Evolutionary conservation across 2,888 invertebrate species (phyloP), one percentile per base, ranked within the genome.

Genomic region (Eupithecia inturbata): DNA sequence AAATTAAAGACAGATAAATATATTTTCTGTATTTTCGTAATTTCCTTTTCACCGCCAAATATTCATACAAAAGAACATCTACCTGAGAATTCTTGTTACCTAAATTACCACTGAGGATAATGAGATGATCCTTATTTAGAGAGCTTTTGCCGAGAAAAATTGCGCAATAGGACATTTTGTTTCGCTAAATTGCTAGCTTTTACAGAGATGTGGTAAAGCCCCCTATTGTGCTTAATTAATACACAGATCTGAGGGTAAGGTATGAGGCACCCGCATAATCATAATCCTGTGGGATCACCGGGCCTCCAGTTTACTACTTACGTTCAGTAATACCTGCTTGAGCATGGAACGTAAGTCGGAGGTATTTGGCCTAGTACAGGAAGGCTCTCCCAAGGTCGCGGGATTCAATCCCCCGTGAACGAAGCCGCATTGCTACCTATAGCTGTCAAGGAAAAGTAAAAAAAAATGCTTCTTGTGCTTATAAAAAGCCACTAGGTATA

Each of bases 61-160:
- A 67, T 73, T 73, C 70, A 62, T 73, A 67, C 57, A 57, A 31
- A 33, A 73, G 22, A 39, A 49, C 66, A 71, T 73, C 69, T 76
- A 74, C 75, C 74, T 78, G 70, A 66, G 70, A 70, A 64, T 77
- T 78, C 83, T 82, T 83, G 82, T 82, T 83, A 81, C 82, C 83
- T 86, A 84, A 84, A 85, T 84, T 84, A 84, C 84, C 81, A 82
- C 82, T 78, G 78, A 78, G 83, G 82, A 80, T 85, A 85, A 85
- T 86, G 83, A 85, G 82, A 82, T 82, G 83, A 82, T 78, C 81
- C 82, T 86, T 84, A 83, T 85, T 86, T 85, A 85, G 80, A 83
- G 80, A 82, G 82, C 83, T 81, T 80, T 81, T 72, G 77, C 80
- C 74, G 80, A 81, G 82, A 83, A 83, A 85, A 83, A 86, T 82